Evolutionary conservation across 2,888 invertebrate genomes (phyloP).

Genomic region (Nysson spinosus): DNA sequence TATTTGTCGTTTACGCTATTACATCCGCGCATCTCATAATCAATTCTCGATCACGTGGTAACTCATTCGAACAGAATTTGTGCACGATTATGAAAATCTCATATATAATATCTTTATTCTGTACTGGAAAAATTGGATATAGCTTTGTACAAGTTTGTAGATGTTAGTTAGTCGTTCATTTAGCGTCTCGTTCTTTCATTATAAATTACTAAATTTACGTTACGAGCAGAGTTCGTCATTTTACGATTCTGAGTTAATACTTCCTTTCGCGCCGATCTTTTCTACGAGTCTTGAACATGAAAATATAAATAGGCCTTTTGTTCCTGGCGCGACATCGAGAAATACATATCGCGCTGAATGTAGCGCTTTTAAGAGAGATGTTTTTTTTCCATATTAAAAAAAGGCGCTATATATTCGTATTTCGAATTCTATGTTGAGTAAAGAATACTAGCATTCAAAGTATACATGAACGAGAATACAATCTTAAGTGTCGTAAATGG

Average conservation of each 20-base stretch:
- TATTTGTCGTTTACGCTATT: slow-evolving; percentile 45
- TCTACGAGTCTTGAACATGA: slow-evolving; percentile 48
- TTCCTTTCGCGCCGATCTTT: slow-evolving; percentile 41
- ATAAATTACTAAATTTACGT: slow-evolving; percentile 29
- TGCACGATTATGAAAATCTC: slow-evolving; percentile 51
- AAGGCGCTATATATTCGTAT: slow-evolving; percentile 53
- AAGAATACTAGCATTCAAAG: slow-evolving; percentile 57
- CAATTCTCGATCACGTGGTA: slow-evolving; percentile 51
- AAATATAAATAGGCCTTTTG: slow-evolving; percentile 55
- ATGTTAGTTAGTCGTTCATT: slow-evolving; percentile 18
- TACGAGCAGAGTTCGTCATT: slow-evolving; percentile 35
- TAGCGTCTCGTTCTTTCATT: slow-evolving; percentile 16
- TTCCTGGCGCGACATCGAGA: slow-evolving; percentile 44
- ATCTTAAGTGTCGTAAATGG: slow-evolving; percentile 56
- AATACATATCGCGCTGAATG: slow-evolving; percentile 35
- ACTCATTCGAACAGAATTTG: slow-evolving; percentile 51
- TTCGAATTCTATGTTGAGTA: slow-evolving; percentile 49
- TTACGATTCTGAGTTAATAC: slow-evolving; percentile 33
- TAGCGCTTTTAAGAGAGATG: slow-evolving; percentile 40
- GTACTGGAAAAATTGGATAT: slow-evolving; percentile 32
- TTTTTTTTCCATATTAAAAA: slow-evolving; percentile 50
- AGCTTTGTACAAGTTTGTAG: slow-evolving; percentile 41
- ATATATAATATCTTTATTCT: slow-evolving; percentile 27
- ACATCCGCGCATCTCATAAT: too few species aligned
- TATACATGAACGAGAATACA: slow-evolving; percentile 57